These are phyloP conservation scores for Pseudomugil gertrudae DNA, from an alignment of 2,797 vertebrate species.

Conservation along the genomic window DNA sequence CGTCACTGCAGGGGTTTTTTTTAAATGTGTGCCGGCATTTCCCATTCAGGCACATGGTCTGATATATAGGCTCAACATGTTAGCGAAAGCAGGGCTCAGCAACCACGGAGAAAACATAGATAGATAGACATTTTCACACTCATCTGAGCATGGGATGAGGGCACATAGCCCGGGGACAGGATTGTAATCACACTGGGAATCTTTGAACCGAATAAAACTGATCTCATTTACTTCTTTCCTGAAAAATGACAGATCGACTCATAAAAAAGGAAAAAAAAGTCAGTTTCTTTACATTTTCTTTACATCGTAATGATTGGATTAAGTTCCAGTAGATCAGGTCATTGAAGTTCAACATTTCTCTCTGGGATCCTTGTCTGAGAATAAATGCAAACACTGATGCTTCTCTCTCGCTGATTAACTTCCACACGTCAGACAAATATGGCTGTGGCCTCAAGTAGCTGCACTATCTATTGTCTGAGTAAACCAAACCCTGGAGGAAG, in stretches of 20 bases:
- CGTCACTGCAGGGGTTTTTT: slow-evolving; percentile 56
- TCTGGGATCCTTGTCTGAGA: slow-evolving; percentile 38
- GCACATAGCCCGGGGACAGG: slow-evolving; percentile 40
- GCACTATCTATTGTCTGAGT: slow-evolving; percentile 64
- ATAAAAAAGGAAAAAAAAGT: slow-evolving; percentile 31
- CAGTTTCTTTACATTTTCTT: not conserved
- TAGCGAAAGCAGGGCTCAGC: slow-evolving; percentile 64
- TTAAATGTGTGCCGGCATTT: slow-evolving; percentile 59
- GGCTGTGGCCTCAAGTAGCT: slow-evolving; percentile 49
- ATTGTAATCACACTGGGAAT: slow-evolving; percentile 37
- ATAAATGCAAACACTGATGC: slow-evolving; percentile 45
- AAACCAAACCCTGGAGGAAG: slow-evolving; percentile 60
- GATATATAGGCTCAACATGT: slow-evolving; percentile 47
- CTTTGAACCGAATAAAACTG: slow-evolving; percentile 33
- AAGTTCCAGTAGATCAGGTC: slow-evolving; percentile 44
- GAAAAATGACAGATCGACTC: slow-evolving; percentile 17
- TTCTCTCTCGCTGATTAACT: slow-evolving; percentile 21
- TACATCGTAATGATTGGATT: slow-evolving; percentile 13
- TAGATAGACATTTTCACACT: too few species aligned
- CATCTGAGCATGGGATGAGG: slow-evolving; percentile 44
- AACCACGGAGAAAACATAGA: slow-evolving; percentile 53
- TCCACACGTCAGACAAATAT: slow-evolving; percentile 61
- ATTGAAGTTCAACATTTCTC: slow-evolving; percentile 51
- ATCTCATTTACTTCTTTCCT: slow-evolving; percentile 15
- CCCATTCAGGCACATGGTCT: slow-evolving; percentile 61